Conservation (phyloP, 2,113 vertebrate species). For the Cottus gobio region DNA sequence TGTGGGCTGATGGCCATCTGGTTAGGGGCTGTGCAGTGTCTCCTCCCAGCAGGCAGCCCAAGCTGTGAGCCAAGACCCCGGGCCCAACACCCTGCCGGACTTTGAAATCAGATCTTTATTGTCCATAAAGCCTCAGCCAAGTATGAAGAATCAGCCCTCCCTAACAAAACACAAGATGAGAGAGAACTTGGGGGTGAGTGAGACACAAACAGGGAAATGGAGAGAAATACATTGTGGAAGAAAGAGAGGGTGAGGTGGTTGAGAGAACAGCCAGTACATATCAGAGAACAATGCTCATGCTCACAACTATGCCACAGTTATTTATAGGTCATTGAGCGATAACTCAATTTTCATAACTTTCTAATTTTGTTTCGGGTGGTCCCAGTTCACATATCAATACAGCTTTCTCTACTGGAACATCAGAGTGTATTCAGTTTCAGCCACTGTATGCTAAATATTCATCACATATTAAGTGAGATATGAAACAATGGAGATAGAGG, state of each 20-base stretch:
- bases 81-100: constrained; percentile 88
- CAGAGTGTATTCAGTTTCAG: constrained; percentile 8
- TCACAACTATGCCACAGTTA: constrained; percentile 65
- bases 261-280: constrained; percentile 37
- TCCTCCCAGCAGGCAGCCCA: constrained; percentile 78
- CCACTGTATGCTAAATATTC: background rate
- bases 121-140: constrained; percentile 87
- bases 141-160: constrained; percentile 86
- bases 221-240: constrained; percentile 9
- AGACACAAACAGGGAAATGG: constrained; percentile 25
- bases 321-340: constrained; percentile 68
- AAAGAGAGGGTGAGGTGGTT: constrained; percentile 43
- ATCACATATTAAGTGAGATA: background rate
- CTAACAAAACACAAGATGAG: constrained; percentile 82
- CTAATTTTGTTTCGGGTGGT: constrained; percentile 58
- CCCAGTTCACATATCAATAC: constrained; percentile 39
- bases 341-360: constrained; percentile 73
- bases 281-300: constrained; percentile 38
- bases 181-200: constrained; percentile 31
- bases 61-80: constrained; percentile 84
- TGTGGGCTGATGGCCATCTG: constrained; percentile 77
- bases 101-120: constrained; percentile 91
- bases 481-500: background rate
- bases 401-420: constrained; percentile 24
- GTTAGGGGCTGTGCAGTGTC: constrained; percentile 73